Conservation (phyloP, 2,113 vertebrate genomes). For the Cavia aperea region DNA sequence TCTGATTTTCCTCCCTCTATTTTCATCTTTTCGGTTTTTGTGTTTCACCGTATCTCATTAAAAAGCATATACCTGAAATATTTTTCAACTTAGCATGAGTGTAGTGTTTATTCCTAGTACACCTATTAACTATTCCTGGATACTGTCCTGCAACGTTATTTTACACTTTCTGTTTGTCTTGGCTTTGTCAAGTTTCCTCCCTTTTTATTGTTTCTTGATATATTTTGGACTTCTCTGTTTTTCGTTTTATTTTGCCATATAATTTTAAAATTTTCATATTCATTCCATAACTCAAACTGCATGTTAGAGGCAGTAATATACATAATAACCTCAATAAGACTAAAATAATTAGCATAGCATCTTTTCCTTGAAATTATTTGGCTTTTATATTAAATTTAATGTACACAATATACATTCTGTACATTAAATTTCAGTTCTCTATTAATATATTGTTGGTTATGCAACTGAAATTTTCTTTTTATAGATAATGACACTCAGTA, state of each 20-base stretch:
- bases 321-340: not conserved
- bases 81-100: not conserved
- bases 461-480: not conserved
- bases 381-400: not conserved
- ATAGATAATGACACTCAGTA: not conserved
- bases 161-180: not conserved
- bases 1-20: not conserved
- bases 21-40: not conserved
- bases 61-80: not conserved
- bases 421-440: not conserved
- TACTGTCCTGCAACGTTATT: not conserved
- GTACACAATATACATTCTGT: not conserved
- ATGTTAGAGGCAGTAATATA: not conserved
- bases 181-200: not conserved
- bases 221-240: not conserved
- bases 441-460: not conserved
- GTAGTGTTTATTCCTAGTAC: not conserved
- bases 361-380: not conserved
- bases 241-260: not conserved
- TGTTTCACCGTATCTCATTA: not conserved
- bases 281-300: not conserved
- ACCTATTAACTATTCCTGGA: not conserved
- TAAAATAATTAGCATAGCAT: not conserved
- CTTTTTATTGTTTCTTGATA: not conserved
- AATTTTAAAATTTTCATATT: not conserved